Evolutionary conservation across 2,888 invertebrate species (phyloP), one percentile per base, ranked within the genome.

Genomic region (Xanthorhoe spadicearia): DNA sequence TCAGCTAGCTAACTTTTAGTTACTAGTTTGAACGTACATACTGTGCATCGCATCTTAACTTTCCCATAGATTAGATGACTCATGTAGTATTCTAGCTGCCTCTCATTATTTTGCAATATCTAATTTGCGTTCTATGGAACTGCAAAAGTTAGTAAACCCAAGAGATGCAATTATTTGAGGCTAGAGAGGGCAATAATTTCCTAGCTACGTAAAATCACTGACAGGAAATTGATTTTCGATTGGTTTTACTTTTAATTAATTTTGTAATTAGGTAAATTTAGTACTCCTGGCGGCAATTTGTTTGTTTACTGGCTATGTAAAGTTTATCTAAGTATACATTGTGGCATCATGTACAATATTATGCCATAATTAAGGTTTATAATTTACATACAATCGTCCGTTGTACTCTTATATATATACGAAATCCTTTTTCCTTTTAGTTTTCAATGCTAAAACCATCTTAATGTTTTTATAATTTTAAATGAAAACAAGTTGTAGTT

Each of bases 1-100:
- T 23, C 4, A 23, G 23, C 23, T 3, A 23, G 23, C n/a, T n/a
- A n/a, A n/a, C n/a, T n/a, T n/a, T 23, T 23, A 23, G 23, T 4
- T 4, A 23, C 23, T 23, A 23, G 23, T 23, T 23, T 4, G 23
- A 23, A 23, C 23, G 1, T 23, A 23, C 23, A 23, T 23, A n/a
- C 23, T 23, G 23, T 23, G 80, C 70, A 56, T 64, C 66, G 43
- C 46, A 52, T 64, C 57, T 58, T 61, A 54, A 46, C 52, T 52
- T 55, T 48, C 48, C 58, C 15, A 53, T 56, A 56, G 48, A 52
- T n/a, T n/a, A n/a, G n/a, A n/a, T 66, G 50, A 54, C 50, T 62
- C 58, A 69, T 62, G 51, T 70, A 57, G 59, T 66, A 55, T 48
- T 57, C 64, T 56, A 28, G 61, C 48, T 57, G 57, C 59, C 49